Conservation (phyloP, 2,797 vertebrate genomes). For the Clarias laeviceps region DNA sequence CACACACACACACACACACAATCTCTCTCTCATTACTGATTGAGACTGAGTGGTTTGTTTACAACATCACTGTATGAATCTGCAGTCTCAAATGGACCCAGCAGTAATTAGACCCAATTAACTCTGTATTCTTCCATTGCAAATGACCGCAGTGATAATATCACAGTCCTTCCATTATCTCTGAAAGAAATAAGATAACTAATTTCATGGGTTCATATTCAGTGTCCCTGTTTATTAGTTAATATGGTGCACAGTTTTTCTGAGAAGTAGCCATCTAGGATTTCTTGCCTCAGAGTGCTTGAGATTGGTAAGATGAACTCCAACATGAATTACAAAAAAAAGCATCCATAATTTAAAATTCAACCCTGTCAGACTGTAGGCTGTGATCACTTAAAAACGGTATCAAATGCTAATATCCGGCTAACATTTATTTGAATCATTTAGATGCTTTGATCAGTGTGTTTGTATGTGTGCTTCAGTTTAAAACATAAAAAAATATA, state of each 20-base stretch:
- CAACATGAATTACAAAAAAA: background rate
- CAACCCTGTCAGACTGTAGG: conserved; percentile 5
- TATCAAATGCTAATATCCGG: conserved; percentile 37
- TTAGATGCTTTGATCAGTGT: conserved; percentile 27
- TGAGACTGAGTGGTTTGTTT: conserved; percentile 39
- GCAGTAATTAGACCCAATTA: conserved; percentile 35
- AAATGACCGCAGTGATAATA: background rate
- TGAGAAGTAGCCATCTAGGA: background rate
- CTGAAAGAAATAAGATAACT: background rate
- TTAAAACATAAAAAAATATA: background rate
- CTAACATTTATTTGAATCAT: conserved; percentile 27
- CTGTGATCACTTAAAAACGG: conserved; percentile 16
- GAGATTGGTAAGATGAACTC: background rate
- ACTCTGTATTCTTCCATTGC: conserved; percentile 13
- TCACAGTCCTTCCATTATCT: conserved; percentile 8
- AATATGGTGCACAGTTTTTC: background rate
- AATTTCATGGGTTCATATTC: background rate
- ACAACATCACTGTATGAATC: conserved; percentile 15
- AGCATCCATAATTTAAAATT: background rate
- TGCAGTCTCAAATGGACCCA: conserved; percentile 15
- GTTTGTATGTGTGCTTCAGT: background rate
- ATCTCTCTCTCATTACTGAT: conserved; percentile 11
- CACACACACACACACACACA: background rate
- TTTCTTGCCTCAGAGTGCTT: background rate
- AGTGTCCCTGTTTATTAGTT: background rate